Evolutionary conservation across 2,113 vertebrate species (phyloP), one percentile per base, ranked within the genome.

Genomic region (Sylvilagus bachmani): DNA sequence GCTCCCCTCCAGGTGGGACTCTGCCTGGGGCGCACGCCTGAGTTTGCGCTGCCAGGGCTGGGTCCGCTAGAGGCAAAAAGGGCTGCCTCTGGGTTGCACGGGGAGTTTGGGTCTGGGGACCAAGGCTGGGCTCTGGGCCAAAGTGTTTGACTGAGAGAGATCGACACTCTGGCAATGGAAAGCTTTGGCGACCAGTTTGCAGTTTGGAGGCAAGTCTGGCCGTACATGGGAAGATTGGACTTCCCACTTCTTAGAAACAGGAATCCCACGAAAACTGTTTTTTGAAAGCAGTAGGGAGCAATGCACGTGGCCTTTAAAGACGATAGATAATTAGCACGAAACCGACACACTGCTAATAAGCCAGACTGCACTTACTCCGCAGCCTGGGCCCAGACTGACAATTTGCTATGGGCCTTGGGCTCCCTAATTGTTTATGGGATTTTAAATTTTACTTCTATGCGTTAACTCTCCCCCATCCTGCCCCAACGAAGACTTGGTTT

Each of bases 401-500:
- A 93, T 90, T 86, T 70, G 86, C 78, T 87, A 77, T 74, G 53
- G 67, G 36, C 55, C 66, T 82, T 86, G 62, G 21, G 19, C 31
- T 92, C 71, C 44, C 66, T 89, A 36, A 86, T 70, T 85, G 69
- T 94, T 91, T 78, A 69, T 95, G 51, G 44, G 51, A 58, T 90
- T 95, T 92, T 73, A 86, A 91, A 87, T 93, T 89, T 91, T 78
- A 17, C 82, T 82, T 80, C 51, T 67, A 44, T 6, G 44, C 44
- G 44, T 44, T 44, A 44, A 44, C 22, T 25, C 33, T 17, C 1
- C 3, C 3, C 8, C 36, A 2, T 29, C 70, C 31, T 6, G 25
- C 4, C 86, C 51, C 66, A 49, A 9, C 5, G 78, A 53, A 86
- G 62, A 64, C 36, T 90, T 90, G 73, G 12, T 93, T 87, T 93